Conservation (phyloP, 2,797 vertebrate species). For the Amazonetta brasiliensis region DNA sequence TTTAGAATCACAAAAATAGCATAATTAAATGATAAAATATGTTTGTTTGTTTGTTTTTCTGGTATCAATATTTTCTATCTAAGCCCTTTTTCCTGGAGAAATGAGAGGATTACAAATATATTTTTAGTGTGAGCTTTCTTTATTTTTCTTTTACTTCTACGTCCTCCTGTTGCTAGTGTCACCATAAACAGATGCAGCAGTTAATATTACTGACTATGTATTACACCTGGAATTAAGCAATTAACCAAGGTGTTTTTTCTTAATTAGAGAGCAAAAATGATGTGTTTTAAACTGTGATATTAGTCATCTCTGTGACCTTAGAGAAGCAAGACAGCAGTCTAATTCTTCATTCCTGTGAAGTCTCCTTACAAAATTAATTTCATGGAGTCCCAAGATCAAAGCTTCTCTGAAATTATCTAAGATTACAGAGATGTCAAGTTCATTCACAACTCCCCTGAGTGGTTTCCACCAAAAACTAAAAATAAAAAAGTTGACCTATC, state of each 20-base stretch:
- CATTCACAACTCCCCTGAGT: neutral
- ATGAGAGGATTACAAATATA: neutral
- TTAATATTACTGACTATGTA: neutral
- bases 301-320: neutral
- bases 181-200: neutral
- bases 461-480: neutral
- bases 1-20: neutral
- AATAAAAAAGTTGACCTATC: neutral
- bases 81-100: neutral
- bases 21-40: neutral
- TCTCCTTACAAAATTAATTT: neutral
- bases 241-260: neutral
- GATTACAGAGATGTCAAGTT: neutral
- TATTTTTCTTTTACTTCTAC: slow-evolving; percentile 1
- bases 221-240: neutral
- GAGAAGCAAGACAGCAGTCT: neutral
- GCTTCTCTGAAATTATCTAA: neutral
- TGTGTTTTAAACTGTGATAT: neutral
- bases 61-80: neutral
- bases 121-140: neutral
- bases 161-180: neutral
- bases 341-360: neutral
- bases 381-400: neutral
- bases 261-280: slow-evolving; percentile 1
- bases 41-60: neutral